Conservation (phyloP, 2,113 vertebrate genomes). For the Amphilophus citrinellus region DNA sequence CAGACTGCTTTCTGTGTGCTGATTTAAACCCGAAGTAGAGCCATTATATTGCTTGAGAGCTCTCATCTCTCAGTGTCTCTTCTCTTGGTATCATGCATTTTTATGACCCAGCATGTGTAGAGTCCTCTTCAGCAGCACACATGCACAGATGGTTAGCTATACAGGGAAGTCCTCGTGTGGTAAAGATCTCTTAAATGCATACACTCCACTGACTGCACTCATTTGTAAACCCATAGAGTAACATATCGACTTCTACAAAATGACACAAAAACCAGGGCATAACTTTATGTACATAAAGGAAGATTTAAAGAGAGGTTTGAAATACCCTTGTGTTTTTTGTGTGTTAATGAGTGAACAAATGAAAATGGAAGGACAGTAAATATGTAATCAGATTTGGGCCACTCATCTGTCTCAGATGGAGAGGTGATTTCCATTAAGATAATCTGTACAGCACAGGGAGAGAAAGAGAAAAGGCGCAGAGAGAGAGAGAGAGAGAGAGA, state of each 20-base stretch:
- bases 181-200: not conserved
- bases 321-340: conserved; percentile 11
- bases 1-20: conserved; percentile 16
- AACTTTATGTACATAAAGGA: conserved; percentile 11
- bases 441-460: conserved; percentile 29
- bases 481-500: conserved; percentile 15
- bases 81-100: conserved; percentile 23
- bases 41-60: conserved; percentile 41
- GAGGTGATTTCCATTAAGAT: conserved; percentile 68
- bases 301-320: conserved; percentile 16
- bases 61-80: conserved; percentile 26
- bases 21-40: conserved; percentile 46
- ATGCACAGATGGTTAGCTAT: conserved; percentile 25
- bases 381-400: conserved; percentile 63
- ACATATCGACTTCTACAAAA: conserved; percentile 34
- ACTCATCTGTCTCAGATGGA: conserved; percentile 50
- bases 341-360: conserved; percentile 30
- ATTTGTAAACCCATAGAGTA: conserved; percentile 37
- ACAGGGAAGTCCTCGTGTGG: conserved; percentile 41
- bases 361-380: conserved; percentile 46
- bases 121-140: conserved; percentile 16
- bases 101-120: conserved; percentile 46
- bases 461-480: not conserved
- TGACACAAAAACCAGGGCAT: conserved; percentile 12
- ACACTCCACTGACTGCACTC: conserved; percentile 4